Conservation (phyloP, 2,797 vertebrate species). For the Pangasius larnaudii region DNA sequence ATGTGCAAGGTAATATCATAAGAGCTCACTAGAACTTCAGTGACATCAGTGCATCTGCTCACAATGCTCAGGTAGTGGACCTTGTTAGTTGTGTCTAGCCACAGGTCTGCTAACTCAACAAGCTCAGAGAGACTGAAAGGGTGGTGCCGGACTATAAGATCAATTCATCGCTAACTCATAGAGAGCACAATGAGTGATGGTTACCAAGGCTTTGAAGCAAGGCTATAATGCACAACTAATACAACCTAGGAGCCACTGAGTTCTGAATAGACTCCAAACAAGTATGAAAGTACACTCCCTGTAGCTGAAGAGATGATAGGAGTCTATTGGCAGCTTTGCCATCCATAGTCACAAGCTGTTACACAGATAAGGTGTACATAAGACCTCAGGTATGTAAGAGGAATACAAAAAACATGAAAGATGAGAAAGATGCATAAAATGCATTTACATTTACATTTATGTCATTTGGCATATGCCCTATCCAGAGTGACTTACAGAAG, state of each 20-base stretch:
- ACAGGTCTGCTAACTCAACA: not conserved
- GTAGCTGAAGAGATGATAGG: not conserved
- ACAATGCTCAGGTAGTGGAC: not conserved
- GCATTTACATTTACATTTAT: not conserved
- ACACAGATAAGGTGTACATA: not conserved
- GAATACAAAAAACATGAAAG: not conserved
- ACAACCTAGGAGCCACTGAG: not conserved
- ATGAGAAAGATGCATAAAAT: not conserved
- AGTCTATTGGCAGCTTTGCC: not conserved
- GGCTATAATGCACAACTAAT: not conserved
- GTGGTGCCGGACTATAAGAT: not conserved
- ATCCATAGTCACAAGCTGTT: not conserved
- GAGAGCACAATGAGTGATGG: not conserved
- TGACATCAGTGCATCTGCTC: too few relatives aligned
- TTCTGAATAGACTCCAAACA: not conserved
- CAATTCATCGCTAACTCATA: not conserved
- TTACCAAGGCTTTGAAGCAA: not conserved
- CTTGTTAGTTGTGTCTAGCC: not conserved
- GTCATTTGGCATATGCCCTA: not conserved
- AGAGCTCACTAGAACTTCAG: too few relatives aligned
- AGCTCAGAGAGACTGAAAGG: too few relatives aligned
- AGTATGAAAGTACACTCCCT: not conserved
- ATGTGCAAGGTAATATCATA: too few relatives aligned
- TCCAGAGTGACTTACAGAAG: not conserved
- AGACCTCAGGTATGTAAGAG: not conserved